These are phyloP conservation scores for Drosophila quinaria DNA, from an alignment of 2,888 invertebrate species.

Conservation along the genomic window DNA sequence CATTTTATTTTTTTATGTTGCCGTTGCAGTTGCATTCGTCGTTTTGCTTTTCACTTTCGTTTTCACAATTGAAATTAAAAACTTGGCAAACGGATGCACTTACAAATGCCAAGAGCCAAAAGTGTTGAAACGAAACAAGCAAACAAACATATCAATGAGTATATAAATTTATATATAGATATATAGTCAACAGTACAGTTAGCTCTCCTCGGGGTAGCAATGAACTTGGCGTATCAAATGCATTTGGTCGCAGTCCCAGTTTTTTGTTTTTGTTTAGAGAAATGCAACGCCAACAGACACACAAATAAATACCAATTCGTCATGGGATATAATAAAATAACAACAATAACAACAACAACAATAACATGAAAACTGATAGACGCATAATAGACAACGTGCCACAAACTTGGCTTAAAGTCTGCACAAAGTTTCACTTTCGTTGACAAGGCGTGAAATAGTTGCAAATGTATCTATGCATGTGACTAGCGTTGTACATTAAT, in stretches of 20 bases:
- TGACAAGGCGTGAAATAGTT: conserved; percentile 46
- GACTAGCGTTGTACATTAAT: conserved; percentile 30
- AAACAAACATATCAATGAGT: conserved; percentile 12
- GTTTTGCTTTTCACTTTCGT: conserved; percentile 76
- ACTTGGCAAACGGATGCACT: conserved; percentile 80
- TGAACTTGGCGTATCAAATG: conserved; percentile 71
- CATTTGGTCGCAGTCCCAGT: conserved; percentile 54
- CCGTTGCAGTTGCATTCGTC: conserved; percentile 42
- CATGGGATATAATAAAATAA: conserved; percentile 21
- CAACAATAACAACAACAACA: conserved; percentile 5
- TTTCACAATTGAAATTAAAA: conserved; percentile 77
- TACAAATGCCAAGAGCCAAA: conserved; percentile 61
- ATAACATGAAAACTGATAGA: conserved; percentile 9
- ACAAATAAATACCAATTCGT: conserved; percentile 64
- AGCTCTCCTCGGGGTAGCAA: conserved; percentile 55
- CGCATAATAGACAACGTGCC: conserved; percentile 36
- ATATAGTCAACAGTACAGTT: background rate
- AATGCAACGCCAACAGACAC: conserved; percentile 64
- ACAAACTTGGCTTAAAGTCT: conserved; percentile 13
- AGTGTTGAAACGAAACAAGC: conserved; percentile 10
- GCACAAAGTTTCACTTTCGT: conserved; percentile 64
- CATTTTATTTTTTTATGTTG: conserved; percentile 45
- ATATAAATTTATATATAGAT: conserved; percentile 4
- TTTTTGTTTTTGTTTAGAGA: conserved; percentile 56
- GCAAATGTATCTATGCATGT: conserved; percentile 3